A percentile compares a stretch with the other conserved stretches of the same genome.
Conservation (phyloP, 1,140 invertebrate species). For the Drosophila willistoni region DNA sequence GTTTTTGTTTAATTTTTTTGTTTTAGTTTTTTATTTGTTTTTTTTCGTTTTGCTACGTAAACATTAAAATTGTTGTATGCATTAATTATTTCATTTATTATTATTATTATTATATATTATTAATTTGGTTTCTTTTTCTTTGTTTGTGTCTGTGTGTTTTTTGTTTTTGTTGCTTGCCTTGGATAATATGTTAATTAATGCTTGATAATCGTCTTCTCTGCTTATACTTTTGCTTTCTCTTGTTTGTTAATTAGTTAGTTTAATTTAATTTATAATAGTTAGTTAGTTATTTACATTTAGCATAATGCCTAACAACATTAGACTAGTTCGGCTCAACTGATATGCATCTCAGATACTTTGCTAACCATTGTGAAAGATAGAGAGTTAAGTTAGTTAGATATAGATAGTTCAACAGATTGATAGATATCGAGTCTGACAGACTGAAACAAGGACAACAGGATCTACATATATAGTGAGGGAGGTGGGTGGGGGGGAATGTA, state of each 20-base stretch:
- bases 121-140: not conserved
- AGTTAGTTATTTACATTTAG: conserved; percentile 79
- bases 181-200: conserved; percentile 28
- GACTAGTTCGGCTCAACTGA: conserved; percentile 52
- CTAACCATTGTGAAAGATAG: not conserved
- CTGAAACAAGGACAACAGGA: not conserved
- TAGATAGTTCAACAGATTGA: not conserved
- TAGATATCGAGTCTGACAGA: not conserved
- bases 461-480: not conserved
- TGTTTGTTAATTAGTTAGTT: conserved; percentile 47
- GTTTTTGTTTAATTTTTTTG: conserved; percentile 23
- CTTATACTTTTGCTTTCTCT: conserved; percentile 39
- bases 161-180: conserved; percentile 21
- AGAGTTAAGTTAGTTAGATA: not conserved
- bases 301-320: conserved; percentile 72
- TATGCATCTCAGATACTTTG: conserved; percentile 44
- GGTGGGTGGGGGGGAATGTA: not conserved
- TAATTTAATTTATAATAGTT: conserved; percentile 23
- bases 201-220: conserved; percentile 27
- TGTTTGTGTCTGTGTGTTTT: not conserved
- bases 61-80: conserved; percentile 67
- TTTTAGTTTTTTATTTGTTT: conserved; percentile 27
- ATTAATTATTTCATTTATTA: conserved; percentile 10
- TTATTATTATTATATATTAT: conserved; percentile 5
- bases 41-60: conserved; percentile 57